phyloP scores from a whole-genome alignment of 2,888 invertebrate genomes.

The Drosophila testacea region DNA sequence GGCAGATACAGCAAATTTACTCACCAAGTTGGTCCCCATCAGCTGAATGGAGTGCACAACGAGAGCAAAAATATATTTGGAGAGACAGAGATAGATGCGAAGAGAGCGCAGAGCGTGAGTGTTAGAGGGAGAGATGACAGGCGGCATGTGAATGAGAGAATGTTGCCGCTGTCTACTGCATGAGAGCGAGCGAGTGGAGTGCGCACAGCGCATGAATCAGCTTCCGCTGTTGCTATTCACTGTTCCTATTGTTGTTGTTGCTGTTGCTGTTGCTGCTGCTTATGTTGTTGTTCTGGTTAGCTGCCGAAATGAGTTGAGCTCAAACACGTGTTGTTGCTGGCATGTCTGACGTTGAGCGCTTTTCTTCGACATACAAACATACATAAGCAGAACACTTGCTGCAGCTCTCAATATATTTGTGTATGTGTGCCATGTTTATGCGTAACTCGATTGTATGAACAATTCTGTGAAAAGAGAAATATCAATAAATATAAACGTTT shows the following conservation, averaged over 20 bases:
- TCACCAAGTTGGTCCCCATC: conserved; percentile 56
- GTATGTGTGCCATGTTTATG: conserved; percentile 36
- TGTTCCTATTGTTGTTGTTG: conserved; percentile 35
- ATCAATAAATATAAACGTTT: neutral
- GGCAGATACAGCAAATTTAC: conserved; percentile 54
- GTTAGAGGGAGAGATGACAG: conserved; percentile 45
- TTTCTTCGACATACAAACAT: conserved; percentile 14
- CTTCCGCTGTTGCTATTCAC: conserved; percentile 62
- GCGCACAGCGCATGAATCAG: conserved; percentile 73
- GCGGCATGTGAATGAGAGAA: conserved; percentile 27
- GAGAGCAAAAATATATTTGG: conserved; percentile 26
- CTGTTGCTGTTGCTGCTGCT: conserved; percentile 4
- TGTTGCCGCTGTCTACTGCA: conserved; percentile 17
- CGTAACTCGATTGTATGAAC: conserved; percentile 7
- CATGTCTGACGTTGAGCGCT: conserved; percentile 36
- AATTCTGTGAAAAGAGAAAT: neutral
- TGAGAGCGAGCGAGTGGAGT: conserved; percentile 48
- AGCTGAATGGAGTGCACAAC: conserved; percentile 51
- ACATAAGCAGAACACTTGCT: conserved; percentile 45
- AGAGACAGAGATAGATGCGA: conserved; percentile 17
- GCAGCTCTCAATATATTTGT: conserved; percentile 8
- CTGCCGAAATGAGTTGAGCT: conserved; percentile 47
- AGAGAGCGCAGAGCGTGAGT: conserved; percentile 6
- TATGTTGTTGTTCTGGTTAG: conserved; percentile 46
- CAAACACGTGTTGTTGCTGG: conserved; percentile 62